These are phyloP conservation scores for Meloidogyne floridensis DNA, from an alignment of 1,140 invertebrate species.

Conservation along the genomic window DNA sequence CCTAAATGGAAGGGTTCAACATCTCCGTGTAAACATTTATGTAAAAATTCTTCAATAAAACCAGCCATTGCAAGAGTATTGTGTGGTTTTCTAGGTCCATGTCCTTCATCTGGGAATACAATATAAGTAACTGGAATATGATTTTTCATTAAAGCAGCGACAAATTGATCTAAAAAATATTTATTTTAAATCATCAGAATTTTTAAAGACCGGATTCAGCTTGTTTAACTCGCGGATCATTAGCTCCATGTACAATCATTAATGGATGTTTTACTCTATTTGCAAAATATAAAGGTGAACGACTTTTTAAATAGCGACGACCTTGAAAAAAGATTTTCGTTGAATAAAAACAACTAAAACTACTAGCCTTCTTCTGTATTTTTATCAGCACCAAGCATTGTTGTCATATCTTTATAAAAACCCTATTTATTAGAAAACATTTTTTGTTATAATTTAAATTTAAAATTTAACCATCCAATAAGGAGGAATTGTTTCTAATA, in stretches of 20 bases:
- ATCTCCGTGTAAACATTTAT: constrained; percentile 50
- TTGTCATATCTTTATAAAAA: constrained; percentile 64
- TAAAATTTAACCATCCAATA: constrained; percentile 51
- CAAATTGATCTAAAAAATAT: constrained; percentile 57
- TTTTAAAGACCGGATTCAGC: constrained; percentile 49
- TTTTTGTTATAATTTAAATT: background rate
- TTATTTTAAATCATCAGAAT: background rate
- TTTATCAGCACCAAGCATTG: constrained; percentile 64
- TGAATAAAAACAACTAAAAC: background rate
- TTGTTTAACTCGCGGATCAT: constrained; percentile 56
- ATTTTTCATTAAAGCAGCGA: constrained; percentile 57
- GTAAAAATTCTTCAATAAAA: constrained; percentile 53
- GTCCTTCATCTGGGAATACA: constrained; percentile 54
- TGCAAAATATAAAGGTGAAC: constrained; percentile 56
- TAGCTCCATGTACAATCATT: constrained; percentile 53
- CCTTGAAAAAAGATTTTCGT: constrained; percentile 24
- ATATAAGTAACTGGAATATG: constrained; percentile 55
- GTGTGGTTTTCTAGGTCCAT: constrained; percentile 51
- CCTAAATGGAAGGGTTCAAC: constrained; percentile 46
- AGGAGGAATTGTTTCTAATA: constrained; percentile 64
- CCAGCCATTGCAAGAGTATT: constrained; percentile 54
- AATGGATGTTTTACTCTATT: constrained; percentile 51
- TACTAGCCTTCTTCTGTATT: constrained; percentile 43
- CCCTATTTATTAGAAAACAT: constrained; percentile 30
- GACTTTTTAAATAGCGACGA: constrained; percentile 49